Evolutionary conservation across 2,888 invertebrate species (phyloP), one percentile per base, ranked within the genome.

Genomic region (Drosophila sordidapex): DNA sequence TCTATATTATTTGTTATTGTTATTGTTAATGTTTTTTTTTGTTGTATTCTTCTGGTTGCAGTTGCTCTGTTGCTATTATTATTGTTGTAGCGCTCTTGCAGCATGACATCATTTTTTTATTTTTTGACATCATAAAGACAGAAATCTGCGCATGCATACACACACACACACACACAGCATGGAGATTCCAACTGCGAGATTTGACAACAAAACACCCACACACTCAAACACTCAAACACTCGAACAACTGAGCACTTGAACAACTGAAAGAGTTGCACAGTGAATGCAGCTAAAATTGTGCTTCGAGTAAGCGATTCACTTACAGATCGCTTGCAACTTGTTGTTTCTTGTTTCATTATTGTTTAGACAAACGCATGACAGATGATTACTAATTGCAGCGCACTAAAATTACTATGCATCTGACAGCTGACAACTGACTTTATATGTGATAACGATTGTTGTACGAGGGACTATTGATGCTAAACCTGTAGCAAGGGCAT

Each of bases 361-460:
- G 90, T 87, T 87, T 87, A 79, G 87, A 87, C 87, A 88, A 74
- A 74, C 71, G 74, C 72, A 61, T 90, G 86, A 90, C 87, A 90
- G 84, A 87, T 87, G 77, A 77, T 89, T 81, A 89, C 74, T 87
- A 89, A 90, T 90, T 87, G 87, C 87, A 53, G 52, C 71, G 80
- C 90, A 82, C 71, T 90, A 81, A 58, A 82, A 80, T 86, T 80
- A 85, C 81, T 33, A 21, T 18, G 21, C 35, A 68, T 65, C 59
- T 61, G 81, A 72, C 64, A 69, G 54, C 52, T 33, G 33, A 25
- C 69, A 74, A 1, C 35, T 21, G 10, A 76, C 70, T 57, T 46
- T 40, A 10, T 18, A 29, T 8, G 33, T 25, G 57, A 57, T 57
- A 57, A 8, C 13, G 27, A 13, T 15, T 27, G 36, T 18, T 27